Evolutionary conservation across 2,888 invertebrate species (phyloP).

Genomic region (Ypsolopha sequella): DNA sequence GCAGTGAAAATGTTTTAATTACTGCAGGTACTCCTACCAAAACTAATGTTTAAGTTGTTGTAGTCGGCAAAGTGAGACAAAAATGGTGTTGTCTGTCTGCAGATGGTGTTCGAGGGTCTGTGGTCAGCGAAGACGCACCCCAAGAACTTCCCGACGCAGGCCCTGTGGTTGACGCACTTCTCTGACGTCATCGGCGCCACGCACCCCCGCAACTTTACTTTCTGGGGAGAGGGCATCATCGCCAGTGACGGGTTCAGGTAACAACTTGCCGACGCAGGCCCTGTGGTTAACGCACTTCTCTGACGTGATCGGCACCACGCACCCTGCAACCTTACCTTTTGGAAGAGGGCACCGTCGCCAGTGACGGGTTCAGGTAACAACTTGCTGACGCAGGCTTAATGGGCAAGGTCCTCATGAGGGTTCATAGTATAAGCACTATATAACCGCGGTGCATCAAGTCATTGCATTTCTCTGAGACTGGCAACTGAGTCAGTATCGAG

Average conservation of each 20-base stretch:
- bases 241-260: conserved; percentile 92
- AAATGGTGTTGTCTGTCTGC: conserved; percentile 8
- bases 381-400: not conserved
- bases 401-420: too few species aligned
- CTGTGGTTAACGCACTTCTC: conserved; percentile 96
- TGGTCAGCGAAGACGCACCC: conserved; percentile 98
- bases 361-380: conserved; percentile 88
- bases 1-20: too few species aligned
- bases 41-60: too few species aligned
- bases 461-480: too few species aligned
- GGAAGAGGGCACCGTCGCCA: conserved; percentile 89
- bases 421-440: too few species aligned
- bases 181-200: conserved; percentile 97
- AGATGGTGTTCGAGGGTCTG: conserved; percentile 90
- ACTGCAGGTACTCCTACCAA: too few species aligned
- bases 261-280: conserved; percentile 52
- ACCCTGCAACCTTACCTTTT: conserved; percentile 89
- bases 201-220: conserved; percentile 88
- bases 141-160: conserved; percentile 89
- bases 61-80: too few species aligned
- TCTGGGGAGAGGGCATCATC: conserved; percentile 91
- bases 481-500: too few species aligned
- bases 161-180: conserved; percentile 94
- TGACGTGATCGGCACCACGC: conserved; percentile 95
- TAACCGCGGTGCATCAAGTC: too few species aligned